A percentile compares a stretch with the other conserved stretches of the same genome.
Evolutionary conservation across 2,888 invertebrate species (phyloP).

Genomic region (Cryptosula pallasiana): DNA sequence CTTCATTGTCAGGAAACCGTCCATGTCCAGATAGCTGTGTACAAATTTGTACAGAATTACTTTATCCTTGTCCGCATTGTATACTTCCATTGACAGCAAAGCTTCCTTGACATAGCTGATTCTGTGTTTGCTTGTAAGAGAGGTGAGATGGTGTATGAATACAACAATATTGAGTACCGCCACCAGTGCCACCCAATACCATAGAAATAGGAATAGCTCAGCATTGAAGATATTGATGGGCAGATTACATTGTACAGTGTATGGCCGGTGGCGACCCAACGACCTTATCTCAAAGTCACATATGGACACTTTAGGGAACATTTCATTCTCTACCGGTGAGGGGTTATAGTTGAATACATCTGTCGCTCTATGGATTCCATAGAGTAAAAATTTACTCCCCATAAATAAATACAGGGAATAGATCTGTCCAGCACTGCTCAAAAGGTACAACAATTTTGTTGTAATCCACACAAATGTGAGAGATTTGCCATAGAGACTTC

Average conservation of each 20-base stretch:
- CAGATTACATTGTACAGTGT: constrained; percentile 4
- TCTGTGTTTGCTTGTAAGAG: not conserved
- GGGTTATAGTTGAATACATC: not conserved
- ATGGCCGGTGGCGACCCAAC: not conserved
- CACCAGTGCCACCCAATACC: constrained; percentile 12
- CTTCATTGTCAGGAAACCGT: constrained; percentile 16
- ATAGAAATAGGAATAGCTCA: not conserved
- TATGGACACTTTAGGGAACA: constrained; percentile 14
- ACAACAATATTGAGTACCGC: not conserved
- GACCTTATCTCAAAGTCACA: constrained; percentile 11
- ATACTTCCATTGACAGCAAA: not conserved
- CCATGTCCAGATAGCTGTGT: not conserved
- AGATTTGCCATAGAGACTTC: not conserved
- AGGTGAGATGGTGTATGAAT: not conserved
- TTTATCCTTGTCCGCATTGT: constrained; percentile 7
- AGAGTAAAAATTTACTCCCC: not conserved
- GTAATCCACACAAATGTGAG: not conserved
- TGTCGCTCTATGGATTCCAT: not conserved
- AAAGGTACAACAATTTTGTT: not conserved
- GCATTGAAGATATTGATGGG: constrained; percentile 20
- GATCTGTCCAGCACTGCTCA: not conserved
- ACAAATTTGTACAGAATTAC: not conserved
- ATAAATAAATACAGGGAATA: constrained; percentile 7
- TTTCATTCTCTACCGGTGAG: not conserved
- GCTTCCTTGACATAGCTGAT: not conserved